Percentiles rank a stretch among this genome's conserved stretches.
phyloP scores from a whole-genome alignment of 2,888 invertebrate genomes.

The Apeira syringaria region DNA sequence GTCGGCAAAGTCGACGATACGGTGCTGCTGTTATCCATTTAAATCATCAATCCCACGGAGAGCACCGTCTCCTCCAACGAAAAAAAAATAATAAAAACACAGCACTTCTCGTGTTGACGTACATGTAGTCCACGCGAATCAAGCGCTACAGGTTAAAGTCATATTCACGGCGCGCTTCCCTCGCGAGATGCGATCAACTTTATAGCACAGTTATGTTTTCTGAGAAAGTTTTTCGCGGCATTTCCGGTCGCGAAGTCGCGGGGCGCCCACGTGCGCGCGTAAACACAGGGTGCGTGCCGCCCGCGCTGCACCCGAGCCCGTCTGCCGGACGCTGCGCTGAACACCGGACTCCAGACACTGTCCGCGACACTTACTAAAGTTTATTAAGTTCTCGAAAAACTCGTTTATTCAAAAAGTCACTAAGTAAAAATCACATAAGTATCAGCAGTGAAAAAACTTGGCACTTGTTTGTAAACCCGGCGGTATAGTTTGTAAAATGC shows the following conservation, averaged over 20 bases:
- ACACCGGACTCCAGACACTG: conserved; percentile 28
- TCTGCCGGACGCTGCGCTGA: conserved; percentile 19
- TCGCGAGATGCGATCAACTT: conserved; percentile 44
- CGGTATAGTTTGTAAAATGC: conserved; percentile 58
- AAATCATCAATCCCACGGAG: conserved; percentile 74
- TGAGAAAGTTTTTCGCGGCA: conserved; percentile 81
- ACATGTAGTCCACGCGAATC: conserved; percentile 71
- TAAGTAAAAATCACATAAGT: conserved; percentile 60
- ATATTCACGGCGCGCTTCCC: conserved; percentile 59
- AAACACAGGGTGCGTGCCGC: conserved; percentile 56
- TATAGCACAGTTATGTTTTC: conserved; percentile 66
- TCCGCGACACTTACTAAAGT: conserved; percentile 44
- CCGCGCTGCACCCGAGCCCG: conserved; percentile 14
- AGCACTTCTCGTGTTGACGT: conserved; percentile 64
- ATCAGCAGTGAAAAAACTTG: conserved; percentile 50
- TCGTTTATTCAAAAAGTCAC: conserved; percentile 52
- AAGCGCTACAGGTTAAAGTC: conserved; percentile 72
- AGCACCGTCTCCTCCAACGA: conserved; percentile 79
- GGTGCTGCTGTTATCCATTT: conserved; percentile 81
- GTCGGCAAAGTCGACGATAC: conserved; percentile 82
- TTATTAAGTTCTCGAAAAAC: conserved; percentile 43
- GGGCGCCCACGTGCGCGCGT: conserved; percentile 74
- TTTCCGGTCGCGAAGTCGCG: conserved; percentile 67
- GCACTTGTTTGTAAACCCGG: conserved; percentile 69
- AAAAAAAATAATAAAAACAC: conserved; percentile 79